Percentiles rank a stretch among this genome's conserved stretches.
Evolutionary conservation across 2,113 vertebrate species (phyloP).

Genomic region (Choloepus hoffmanni): DNA sequence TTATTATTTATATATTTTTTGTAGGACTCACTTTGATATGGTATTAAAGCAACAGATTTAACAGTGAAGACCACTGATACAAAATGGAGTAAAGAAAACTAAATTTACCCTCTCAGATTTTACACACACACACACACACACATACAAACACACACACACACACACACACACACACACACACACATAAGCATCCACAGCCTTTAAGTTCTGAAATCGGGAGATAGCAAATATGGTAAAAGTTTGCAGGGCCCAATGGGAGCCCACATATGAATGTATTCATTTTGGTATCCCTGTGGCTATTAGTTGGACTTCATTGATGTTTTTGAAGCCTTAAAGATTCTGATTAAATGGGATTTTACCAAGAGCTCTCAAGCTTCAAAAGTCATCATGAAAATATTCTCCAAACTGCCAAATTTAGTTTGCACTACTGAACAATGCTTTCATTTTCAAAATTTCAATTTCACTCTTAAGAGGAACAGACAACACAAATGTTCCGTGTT

Average conservation of each 20-base stretch:
- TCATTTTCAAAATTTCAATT: slow-evolving; percentile 58
- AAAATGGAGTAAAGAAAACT: background rate
- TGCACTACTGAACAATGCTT: slow-evolving; percentile 46
- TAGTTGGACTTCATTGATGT: background rate
- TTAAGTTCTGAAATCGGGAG: slow-evolving; percentile 2
- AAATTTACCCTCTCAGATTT: background rate
- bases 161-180: too few relatives aligned
- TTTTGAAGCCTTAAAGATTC: slow-evolving; percentile 73
- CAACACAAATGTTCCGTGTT: background rate
- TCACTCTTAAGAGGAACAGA: slow-evolving; percentile 55
- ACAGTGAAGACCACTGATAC: background rate
- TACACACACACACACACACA: background rate
- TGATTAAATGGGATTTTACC: slow-evolving; percentile 73
- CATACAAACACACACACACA: too few relatives aligned
- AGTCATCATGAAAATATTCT: slow-evolving; percentile 55
- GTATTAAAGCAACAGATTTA: slow-evolving; percentile 37
- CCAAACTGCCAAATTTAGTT: slow-evolving; percentile 41
- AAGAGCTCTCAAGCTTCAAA: slow-evolving; percentile 65
- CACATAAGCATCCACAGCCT: background rate
- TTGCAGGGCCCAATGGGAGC: background rate
- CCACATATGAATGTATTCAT: slow-evolving; percentile 24
- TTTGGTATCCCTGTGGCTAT: slow-evolving; percentile 55
- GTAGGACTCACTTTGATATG: background rate
- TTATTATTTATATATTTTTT: too few relatives aligned
- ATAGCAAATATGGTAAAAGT: slow-evolving; percentile 38